Evolutionary conservation across 2,113 vertebrate genomes (phyloP).

Genomic region (Miniopterus natalensis): DNA sequence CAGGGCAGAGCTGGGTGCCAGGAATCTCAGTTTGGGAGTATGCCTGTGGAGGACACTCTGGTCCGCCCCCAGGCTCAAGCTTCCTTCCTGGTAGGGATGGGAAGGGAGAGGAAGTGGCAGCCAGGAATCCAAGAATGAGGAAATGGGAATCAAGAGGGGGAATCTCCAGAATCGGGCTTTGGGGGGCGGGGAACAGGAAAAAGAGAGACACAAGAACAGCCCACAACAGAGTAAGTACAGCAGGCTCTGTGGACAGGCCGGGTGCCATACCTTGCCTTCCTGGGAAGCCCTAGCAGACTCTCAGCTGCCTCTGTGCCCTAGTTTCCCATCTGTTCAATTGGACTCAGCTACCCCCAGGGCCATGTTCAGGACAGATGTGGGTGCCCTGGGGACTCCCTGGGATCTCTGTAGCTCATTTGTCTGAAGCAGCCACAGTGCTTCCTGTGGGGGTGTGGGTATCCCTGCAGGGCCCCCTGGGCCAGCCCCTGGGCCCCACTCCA

Average conservation of each 20-base stretch:
- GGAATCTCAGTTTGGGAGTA: neutral
- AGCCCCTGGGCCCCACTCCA: neutral
- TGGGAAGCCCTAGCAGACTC: neutral
- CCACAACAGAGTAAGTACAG: neutral
- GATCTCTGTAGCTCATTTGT: slow-evolving; percentile 20
- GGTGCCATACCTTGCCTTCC: neutral
- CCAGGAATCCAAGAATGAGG: neutral
- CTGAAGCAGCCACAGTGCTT: slow-evolving; percentile 10
- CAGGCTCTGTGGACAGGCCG: neutral
- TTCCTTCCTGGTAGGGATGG: neutral
- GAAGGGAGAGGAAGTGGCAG: neutral
- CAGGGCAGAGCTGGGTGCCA: neutral
- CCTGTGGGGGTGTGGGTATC: neutral
- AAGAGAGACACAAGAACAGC: neutral
- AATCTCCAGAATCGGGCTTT: neutral
- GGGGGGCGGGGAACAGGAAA: neutral
- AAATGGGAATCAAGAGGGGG: neutral
- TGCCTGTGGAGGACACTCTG: too few relatives aligned
- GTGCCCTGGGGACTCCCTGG: neutral
- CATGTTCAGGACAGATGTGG: neutral
- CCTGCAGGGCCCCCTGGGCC: neutral
- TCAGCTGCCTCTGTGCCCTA: neutral
- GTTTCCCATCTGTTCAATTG: neutral
- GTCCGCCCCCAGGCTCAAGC: neutral
- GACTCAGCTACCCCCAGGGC: neutral